Conservation (phyloP, 1,140 invertebrate species). For the Penaeus vannamei region DNA sequence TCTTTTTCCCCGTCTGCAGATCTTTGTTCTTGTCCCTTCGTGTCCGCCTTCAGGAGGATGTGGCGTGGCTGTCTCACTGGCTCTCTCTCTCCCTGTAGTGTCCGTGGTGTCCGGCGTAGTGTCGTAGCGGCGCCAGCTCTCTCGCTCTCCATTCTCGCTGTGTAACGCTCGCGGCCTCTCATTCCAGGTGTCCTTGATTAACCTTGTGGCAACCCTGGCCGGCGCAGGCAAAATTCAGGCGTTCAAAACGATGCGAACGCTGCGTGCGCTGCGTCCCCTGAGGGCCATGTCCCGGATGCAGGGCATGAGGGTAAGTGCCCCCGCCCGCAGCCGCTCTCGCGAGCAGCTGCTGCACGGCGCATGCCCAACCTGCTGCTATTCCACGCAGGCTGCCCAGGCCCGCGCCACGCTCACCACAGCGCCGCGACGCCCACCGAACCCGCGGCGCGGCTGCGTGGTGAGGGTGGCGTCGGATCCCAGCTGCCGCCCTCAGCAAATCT, state of each 20-base stretch:
- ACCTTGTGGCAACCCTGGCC: conserved; percentile 94
- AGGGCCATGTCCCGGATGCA: conserved; percentile 97
- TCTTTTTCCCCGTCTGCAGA: background rate
- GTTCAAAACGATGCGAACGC: conserved; percentile 97
- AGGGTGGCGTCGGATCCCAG: too few relatives aligned
- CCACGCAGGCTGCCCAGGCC: background rate
- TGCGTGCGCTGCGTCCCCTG: conserved; percentile 93
- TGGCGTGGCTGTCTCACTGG: conserved; percentile 20
- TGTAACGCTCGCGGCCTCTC: conserved; percentile 48
- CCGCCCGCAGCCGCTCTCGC: background rate
- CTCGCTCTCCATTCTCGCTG: conserved; percentile 4
- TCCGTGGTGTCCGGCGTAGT: conserved; percentile 32
- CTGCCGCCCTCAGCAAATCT: too few relatives aligned
- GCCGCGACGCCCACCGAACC: too few relatives aligned
- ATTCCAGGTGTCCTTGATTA: conserved; percentile 92
- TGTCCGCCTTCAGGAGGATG: too few relatives aligned
- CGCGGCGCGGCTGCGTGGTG: too few relatives aligned
- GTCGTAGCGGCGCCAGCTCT: background rate
- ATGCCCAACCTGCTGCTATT: conserved; percentile 33
- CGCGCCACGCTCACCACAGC: background rate
- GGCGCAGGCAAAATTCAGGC: conserved; percentile 96
- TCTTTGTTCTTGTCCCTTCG: too few relatives aligned
- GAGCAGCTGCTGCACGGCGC: conserved; percentile 43
- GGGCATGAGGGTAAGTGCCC: conserved; percentile 94
- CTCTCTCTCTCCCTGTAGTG: conserved; percentile 48